Base-by-base conservation (phyloP, 2,797 vertebrate species). In the Pteronotus mesoamericanus region DNA sequence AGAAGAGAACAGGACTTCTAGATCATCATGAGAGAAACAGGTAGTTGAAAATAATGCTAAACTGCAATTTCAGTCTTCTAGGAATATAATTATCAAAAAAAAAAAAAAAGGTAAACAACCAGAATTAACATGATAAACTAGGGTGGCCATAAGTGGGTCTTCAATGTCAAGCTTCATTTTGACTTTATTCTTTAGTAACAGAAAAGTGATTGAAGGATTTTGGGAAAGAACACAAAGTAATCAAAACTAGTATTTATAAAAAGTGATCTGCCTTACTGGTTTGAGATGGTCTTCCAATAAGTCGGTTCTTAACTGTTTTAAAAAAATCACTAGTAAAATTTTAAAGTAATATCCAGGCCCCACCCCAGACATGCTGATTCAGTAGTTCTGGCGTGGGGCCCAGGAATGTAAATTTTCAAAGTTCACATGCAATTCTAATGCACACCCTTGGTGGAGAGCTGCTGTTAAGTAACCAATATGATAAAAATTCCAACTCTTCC, bases 381-480 rank as follows among this genome's bases (percentile, higher is more conserved):
- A 89, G 3, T 15, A 93, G 48, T 10, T 91, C 61, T 74, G 32
- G 61, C 95, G 26, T 69, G 2, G 15, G 18, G 29, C n/a, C 59
- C 55, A 89, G 11, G 34, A 82, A 79, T 53, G 26, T 57, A 78
- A 91, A 95, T 75, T 95, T 91, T 95, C 39, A 82, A 94, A 90
- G 83, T 89, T 91, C 48, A 74, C 51, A 93, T 84, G 57, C 68
- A 97, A 89, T 94, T 85, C 57, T 69, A 69, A 94, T 61, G 26
- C 10, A 72, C 42, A 89, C 12, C 2, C 21, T 59, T 83, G 26
- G 29, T 85, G 11, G 39, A 86, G 39, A 96, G 59, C n/a, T 90
- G 77, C 34, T 89, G 39, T 22, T 80, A 89, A n/a, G 48, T 87
- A 86, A 97, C 71, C 53, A 87, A 42, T 80, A 87, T 66, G 12